Percentiles rank a stretch among this genome's conserved stretches.
Evolutionary conservation across 2,888 invertebrate genomes (phyloP).

Genomic region (Pogonocherus hispidulus): DNA sequence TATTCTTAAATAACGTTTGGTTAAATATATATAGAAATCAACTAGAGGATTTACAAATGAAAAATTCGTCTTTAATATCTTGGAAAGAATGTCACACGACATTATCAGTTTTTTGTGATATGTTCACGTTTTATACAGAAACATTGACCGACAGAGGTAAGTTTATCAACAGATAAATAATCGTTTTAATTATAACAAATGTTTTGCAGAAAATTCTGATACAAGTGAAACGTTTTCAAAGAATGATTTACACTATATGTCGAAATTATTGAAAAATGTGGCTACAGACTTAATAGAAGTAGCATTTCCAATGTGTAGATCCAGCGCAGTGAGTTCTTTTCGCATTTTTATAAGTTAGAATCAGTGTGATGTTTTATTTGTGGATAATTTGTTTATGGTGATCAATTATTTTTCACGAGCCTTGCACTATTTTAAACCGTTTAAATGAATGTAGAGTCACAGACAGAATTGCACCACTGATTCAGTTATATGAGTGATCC

Average conservation of each 20-base stretch:
- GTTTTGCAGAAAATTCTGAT: conserved; percentile 63
- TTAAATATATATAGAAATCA: conserved; percentile 58
- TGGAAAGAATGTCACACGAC: conserved; percentile 64
- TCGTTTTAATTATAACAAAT: no score
- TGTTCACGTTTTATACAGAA: conserved; percentile 68
- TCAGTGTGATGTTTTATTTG: no score
- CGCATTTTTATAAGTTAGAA: no score
- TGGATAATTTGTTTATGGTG: no score
- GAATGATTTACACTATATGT: conserved; percentile 63
- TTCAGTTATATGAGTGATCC: no score
- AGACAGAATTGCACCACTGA: no score
- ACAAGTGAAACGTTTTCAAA: conserved; percentile 66
- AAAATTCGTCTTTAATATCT: conserved; percentile 57
- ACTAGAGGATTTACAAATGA: conserved; percentile 57
- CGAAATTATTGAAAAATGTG: conserved; percentile 64
- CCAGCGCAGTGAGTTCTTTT: conserved; percentile 58
- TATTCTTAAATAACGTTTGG: conserved; percentile 65
- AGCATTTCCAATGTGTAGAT: conserved; percentile 68
- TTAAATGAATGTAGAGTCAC: no score
- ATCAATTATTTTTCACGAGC: no score
- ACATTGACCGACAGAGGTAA: conserved; percentile 66
- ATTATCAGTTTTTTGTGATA: conserved; percentile 67
- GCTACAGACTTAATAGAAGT: conserved; percentile 65
- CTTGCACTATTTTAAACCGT: no score
- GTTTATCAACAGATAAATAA: neutral